Base-by-base conservation (phyloP, 2,797 vertebrate species). In the Decapterus maruadsi region DNA sequence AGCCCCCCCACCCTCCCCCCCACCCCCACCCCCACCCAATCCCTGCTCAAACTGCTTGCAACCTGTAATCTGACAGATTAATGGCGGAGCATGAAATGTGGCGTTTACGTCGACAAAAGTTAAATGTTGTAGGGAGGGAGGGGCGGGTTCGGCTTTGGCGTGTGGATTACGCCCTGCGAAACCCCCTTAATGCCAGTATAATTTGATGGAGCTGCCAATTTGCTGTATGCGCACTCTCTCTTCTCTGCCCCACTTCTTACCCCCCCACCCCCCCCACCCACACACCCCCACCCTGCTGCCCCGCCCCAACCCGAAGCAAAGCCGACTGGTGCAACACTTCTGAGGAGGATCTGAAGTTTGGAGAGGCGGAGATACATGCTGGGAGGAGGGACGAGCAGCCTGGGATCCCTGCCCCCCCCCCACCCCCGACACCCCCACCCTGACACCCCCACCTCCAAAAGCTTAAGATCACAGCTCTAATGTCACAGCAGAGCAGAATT, bases 41-140 rank as follows among this genome's bases (percentile, higher is more conserved):
- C 88, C 91, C 91, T 79, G 89, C 90, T 94, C 90, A 92, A 94
- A 94, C 92, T 93, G 91, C 91, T 91, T 87, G 89, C 91, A 75
- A 87, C 83, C 88, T 93, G 87, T 95, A 95, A 95, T 95, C 95
- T 90, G 92, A 94, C 95, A 95, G 95, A 95, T 95, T 95, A 96
- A 95, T 95, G 95, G 91, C 94, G 93, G 91, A 92, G 94, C 95
- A 95, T 95, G 94, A 95, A 95, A 95, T 94, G 92, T 91, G 91
- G 88, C 91, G 93, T 95, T 95, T 92, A 88, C 93, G 68, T 94
- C 81, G 85, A 95, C 95, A 96, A 95, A 96, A 95, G 95, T 95
- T 95, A 93, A 94, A 94, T 79, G 91, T 92, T 92, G 90, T 92
- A 85, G 85, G 63, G 87, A 93, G 87, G 95, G 93, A 95, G 93